Evolutionary conservation across 1,140 invertebrate genomes (phyloP).

Genomic region (Drosophila melanica): DNA sequence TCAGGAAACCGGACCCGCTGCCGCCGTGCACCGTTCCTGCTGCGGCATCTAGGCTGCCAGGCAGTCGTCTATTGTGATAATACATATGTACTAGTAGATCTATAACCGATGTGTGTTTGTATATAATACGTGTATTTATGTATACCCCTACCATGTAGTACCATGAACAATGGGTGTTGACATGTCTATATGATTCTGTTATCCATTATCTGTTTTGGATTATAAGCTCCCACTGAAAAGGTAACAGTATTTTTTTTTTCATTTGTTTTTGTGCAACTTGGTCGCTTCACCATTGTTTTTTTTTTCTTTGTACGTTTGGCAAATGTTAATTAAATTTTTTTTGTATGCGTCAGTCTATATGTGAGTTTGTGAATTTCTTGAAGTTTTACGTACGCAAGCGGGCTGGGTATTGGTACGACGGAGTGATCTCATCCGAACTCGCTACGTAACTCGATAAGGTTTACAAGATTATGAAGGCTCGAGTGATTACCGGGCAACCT

Average conservation of each 20-base stretch:
- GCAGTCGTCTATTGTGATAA: slow-evolving; percentile 72
- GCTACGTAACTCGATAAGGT: no score
- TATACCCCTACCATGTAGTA: slow-evolving; percentile 6
- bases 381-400: neutral
- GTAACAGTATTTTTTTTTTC: slow-evolving; percentile 15
- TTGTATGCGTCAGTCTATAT: slow-evolving; percentile 21
- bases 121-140: slow-evolving; percentile 54
- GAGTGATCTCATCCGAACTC: no score
- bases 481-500: no score
- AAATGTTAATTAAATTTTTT: slow-evolving; percentile 31
- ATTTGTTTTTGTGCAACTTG: neutral
- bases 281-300: neutral
- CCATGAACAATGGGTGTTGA: neutral
- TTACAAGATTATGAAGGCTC: no score
- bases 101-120: slow-evolving; percentile 51
- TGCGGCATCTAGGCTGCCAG: slow-evolving; percentile 75
- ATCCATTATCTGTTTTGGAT: slow-evolving; percentile 12
- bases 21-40: slow-evolving; percentile 70
- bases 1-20: slow-evolving; percentile 63
- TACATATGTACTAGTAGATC: slow-evolving; percentile 61
- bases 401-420: no score
- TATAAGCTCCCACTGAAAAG: neutral
- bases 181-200: slow-evolving; percentile 21
- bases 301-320: neutral
- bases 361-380: slow-evolving; percentile 4